Conservation (phyloP, 1,140 invertebrate genomes). For the Steinernema feltiae region DNA sequence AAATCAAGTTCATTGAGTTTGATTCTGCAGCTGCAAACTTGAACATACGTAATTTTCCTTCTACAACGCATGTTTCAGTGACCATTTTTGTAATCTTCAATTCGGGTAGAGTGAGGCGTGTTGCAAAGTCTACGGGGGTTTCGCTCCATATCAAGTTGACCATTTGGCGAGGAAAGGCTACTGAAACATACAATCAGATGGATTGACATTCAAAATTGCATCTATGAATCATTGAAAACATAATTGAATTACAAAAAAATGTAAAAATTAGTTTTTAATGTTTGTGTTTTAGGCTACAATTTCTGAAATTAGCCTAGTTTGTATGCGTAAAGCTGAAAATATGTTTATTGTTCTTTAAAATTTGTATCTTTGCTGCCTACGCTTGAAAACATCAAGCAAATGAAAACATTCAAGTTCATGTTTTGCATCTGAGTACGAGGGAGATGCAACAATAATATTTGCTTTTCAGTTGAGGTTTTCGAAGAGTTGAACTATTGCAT, state of each 20-base stretch:
- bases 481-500: no score
- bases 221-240: not conserved
- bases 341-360: no score
- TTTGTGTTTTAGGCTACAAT: no score
- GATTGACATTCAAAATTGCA: no score
- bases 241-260: not conserved
- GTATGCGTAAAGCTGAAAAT: no score
- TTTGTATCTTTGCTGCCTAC: no score
- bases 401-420: no score
- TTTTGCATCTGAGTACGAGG: no score
- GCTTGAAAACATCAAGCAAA: no score
- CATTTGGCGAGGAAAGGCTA: conserved; percentile 49
- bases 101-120: conserved; percentile 43
- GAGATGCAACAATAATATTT: no score
- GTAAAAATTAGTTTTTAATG: not conserved
- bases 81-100: conserved; percentile 42
- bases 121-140: conserved; percentile 42
- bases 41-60: conserved; percentile 51
- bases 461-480: no score
- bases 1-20: conserved; percentile 2
- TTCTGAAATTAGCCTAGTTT: no score
- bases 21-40: not conserved
- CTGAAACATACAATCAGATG: conserved; percentile 31
- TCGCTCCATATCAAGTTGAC: conserved; percentile 46
- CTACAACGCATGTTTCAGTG: conserved; percentile 42